A percentile compares a stretch with the other conserved stretches of the same genome.
phyloP scores from a whole-genome alignment of 2,797 vertebrate species.

The Acrossocheilus wenchowensis region DNA sequence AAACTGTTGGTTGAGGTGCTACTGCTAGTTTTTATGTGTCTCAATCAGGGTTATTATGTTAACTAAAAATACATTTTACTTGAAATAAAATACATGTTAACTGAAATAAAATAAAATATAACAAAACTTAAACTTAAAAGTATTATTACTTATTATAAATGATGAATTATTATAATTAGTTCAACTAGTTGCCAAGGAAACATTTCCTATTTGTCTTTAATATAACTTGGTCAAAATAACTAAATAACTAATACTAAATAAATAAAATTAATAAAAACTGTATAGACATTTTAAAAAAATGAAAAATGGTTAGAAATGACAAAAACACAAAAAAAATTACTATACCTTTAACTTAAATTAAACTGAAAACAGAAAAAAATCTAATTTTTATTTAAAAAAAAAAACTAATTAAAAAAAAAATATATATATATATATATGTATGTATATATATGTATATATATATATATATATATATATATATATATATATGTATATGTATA shows the following conservation, averaged over 20 bases:
- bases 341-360: neutral
- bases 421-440: too few relatives aligned
- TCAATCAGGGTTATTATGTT: neutral
- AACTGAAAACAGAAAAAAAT: too few relatives aligned
- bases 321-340: neutral
- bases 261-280: neutral
- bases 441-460: too few relatives aligned
- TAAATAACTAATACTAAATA: neutral
- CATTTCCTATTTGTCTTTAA: neutral
- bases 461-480: too few relatives aligned
- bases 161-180: neutral
- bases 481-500: too few relatives aligned
- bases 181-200: neutral
- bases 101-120: neutral
- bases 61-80: neutral
- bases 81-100: neutral
- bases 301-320: too few relatives aligned
- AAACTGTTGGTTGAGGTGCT: neutral
- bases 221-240: neutral
- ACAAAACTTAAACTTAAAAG: neutral
- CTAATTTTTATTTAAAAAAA: too few relatives aligned
- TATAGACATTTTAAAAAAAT: neutral
- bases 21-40: neutral
- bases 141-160: neutral
- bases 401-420: too few relatives aligned